These are phyloP conservation scores for Sinotaia quadrata DNA, from an alignment of 2,888 invertebrate species.

Conservation along the genomic window DNA sequence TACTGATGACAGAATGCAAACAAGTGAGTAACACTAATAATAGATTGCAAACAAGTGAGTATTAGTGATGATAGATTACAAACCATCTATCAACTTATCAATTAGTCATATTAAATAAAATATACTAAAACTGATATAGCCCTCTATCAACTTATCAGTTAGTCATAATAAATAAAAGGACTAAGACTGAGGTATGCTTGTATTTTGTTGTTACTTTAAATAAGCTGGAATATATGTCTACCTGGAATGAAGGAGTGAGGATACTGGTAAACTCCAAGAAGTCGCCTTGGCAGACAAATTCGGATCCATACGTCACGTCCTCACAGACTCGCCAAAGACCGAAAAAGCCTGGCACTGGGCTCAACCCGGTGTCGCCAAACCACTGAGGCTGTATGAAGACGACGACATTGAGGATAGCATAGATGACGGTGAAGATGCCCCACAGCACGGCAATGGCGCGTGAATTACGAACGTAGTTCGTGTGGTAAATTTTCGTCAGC, in stretches of 20 bases:
- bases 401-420: conserved; percentile 94
- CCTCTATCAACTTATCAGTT: too few species aligned
- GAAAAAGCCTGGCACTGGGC: conserved; percentile 90
- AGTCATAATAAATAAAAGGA: too few species aligned
- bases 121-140: too few species aligned
- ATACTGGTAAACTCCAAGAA: conserved; percentile 82
- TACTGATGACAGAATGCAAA: too few species aligned
- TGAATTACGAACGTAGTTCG: conserved; percentile 72
- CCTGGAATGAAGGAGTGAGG: conserved; percentile 82
- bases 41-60: too few species aligned
- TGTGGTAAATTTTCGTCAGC: conserved; percentile 61
- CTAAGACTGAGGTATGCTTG: background rate
- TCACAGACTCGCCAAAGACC: conserved; percentile 90
- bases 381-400: conserved; percentile 90
- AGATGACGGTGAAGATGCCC: conserved; percentile 98
- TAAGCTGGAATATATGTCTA: too few species aligned
- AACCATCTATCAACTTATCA: too few species aligned
- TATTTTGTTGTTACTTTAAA: background rate
- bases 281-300: conserved; percentile 81
- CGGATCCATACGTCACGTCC: conserved; percentile 77
- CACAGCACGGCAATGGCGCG: conserved; percentile 94
- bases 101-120: too few species aligned
- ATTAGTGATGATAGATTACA: too few species aligned
- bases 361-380: conserved; percentile 73
- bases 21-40: too few species aligned